Conservation (phyloP, 2,113 vertebrate genomes). For the Manacus vitellinus region DNA sequence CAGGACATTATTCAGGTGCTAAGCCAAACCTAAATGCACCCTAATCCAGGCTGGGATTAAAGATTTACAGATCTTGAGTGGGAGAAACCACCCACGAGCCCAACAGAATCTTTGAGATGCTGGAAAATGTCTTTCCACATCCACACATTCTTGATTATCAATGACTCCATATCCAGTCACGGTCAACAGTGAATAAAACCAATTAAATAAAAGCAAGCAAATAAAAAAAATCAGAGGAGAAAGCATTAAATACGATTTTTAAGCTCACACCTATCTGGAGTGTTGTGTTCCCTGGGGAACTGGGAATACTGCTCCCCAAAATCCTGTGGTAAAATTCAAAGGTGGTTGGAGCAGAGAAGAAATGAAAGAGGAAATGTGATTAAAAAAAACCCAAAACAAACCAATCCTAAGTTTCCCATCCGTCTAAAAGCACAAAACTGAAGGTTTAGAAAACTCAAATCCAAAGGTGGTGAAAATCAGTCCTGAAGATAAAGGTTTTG, state of each 20-base stretch:
- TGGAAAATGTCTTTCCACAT: neutral
- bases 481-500: neutral
- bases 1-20: neutral
- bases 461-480: neutral
- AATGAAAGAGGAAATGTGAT: fast-evolving
- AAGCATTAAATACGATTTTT: neutral
- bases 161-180: neutral
- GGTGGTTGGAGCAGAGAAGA: neutral
- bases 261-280: neutral
- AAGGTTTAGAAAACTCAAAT: neutral
- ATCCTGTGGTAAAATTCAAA: neutral
- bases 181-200: neutral
- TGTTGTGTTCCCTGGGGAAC: neutral
- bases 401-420: neutral
- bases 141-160: neutral
- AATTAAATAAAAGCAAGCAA: neutral
- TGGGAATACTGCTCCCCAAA: neutral
- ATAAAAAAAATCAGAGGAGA: neutral
- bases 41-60: neutral
- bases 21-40: neutral
- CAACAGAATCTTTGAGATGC: neutral
- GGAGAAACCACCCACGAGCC: neutral
- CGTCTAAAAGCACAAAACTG: neutral
- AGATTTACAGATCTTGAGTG: neutral
- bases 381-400: neutral